Base-by-base conservation (phyloP, 2,113 vertebrate genomes). In the Gobius niger region DNA sequence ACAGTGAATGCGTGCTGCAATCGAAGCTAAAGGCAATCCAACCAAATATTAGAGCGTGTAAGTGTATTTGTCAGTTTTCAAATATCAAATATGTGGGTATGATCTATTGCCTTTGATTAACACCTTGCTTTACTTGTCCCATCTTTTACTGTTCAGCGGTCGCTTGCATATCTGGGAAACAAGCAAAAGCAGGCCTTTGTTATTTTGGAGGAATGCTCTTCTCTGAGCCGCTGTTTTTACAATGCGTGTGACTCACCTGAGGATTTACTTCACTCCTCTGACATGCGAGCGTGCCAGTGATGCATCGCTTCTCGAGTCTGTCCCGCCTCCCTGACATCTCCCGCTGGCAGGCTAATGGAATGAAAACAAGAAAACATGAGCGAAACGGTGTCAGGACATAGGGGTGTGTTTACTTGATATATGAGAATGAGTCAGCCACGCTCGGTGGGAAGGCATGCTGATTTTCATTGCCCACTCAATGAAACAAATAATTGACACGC, bases 331-430 rank as follows among this genome's bases (percentile, higher is more conserved):
- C 56, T 19, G 69, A 88, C 81, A 76, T 72, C 67, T 72, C 67
- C 75, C 9, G 52, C 78, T 63, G 77, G 63, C 67, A 67, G 74
- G 65, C 67, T 70, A 77, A 78, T 76, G 75, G 76, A 83, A 84
- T 73, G 72, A 81, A 87, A 87, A 89, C 80, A 83, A 84, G 85
- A 82, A 62, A 70, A 82, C 76, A 80, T 65, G 67, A 67, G 77
- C 74, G 82, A 76, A 83, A 81, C 18, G 34, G 71, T 83, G 78
- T 81, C 81, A 78, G 75, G 70, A 78, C 70, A 60, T 47, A 4
- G 18, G 71, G 74, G 75, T 61, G 76, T 81, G 79, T 80, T 81
- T 47, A 65, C 1, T 44, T 88, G 84, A 85, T 82, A 79, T 77
- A 85, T 67, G 51, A 51, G 80, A 56, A 81, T 88, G 85, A 89